phyloP scores from a whole-genome alignment of 2,797 vertebrate species.

The Lutjanus argentimaculatus region DNA sequence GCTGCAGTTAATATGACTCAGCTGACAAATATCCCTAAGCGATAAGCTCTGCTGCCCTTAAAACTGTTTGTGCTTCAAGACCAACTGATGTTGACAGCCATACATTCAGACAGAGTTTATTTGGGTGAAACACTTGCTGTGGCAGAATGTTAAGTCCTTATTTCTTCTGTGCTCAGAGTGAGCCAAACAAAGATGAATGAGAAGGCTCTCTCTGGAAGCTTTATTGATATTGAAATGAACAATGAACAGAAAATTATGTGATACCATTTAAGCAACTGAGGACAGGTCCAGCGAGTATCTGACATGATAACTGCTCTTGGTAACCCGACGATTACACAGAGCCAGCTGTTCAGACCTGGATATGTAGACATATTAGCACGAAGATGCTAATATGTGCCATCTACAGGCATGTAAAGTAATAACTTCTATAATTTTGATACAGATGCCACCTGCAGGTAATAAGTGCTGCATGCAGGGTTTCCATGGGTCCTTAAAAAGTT shows the following conservation, averaged over 20 bases:
- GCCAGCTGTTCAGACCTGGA: background rate
- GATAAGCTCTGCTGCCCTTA: constrained; percentile 51
- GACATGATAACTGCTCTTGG: too few relatives aligned
- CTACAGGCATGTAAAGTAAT: background rate
- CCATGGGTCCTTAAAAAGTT: too few relatives aligned
- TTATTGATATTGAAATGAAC: constrained; percentile 26
- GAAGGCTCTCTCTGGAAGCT: background rate
- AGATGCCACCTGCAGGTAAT: constrained; percentile 7
- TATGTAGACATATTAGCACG: background rate
- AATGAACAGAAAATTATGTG: constrained; percentile 18
- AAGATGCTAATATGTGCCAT: background rate
- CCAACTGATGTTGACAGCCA: constrained; percentile 55
- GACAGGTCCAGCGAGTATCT: background rate
- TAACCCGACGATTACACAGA: constrained; percentile 3
- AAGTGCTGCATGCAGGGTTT: too few relatives aligned
- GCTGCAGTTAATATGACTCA: constrained; percentile 68
- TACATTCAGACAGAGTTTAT: constrained; percentile 43
- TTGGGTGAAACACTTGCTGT: constrained; percentile 33
- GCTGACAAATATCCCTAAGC: constrained; percentile 71
- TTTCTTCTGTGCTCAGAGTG: constrained; percentile 9
- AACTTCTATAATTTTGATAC: background rate
- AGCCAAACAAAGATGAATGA: constrained; percentile 1
- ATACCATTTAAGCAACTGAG: constrained; percentile 4
- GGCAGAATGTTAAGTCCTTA: constrained; percentile 21
- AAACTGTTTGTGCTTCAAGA: constrained; percentile 51